phyloP scores from a whole-genome alignment of 1,140 invertebrate species.

The Himalopsyche phryganea region DNA sequence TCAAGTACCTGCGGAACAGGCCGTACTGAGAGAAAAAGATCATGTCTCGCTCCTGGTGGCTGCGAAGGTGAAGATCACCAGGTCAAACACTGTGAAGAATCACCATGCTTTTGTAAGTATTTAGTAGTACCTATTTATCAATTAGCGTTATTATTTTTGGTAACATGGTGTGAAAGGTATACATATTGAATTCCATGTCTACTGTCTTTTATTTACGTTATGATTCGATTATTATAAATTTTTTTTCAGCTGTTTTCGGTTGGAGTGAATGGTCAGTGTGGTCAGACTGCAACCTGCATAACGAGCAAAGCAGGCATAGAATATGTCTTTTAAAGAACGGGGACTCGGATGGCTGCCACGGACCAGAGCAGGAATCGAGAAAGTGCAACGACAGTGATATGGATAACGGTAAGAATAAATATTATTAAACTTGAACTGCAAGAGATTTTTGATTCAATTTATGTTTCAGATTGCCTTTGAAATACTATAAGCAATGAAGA shows the following conservation, averaged over 20 bases:
- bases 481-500: too few species aligned
- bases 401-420: conserved; percentile 53
- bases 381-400: conserved; percentile 54
- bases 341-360: conserved; percentile 60
- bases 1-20: conserved; percentile 73
- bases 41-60: conserved; percentile 54
- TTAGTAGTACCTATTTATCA: too few species aligned
- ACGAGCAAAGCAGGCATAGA: conserved; percentile 62
- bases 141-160: too few species aligned
- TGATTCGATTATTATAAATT: neutral
- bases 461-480: too few species aligned
- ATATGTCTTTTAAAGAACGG: conserved; percentile 55
- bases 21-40: conserved; percentile 54
- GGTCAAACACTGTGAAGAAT: conserved; percentile 54
- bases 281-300: conserved; percentile 63
- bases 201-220: too few species aligned
- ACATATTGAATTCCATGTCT: too few species aligned
- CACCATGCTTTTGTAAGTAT: conserved; percentile 55
- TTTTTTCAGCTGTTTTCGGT: conserved; percentile 38
- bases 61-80: conserved; percentile 48
- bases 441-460: too few species aligned
- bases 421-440: too few species aligned
- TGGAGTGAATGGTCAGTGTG: conserved; percentile 68
- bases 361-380: conserved; percentile 60
- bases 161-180: too few species aligned